Evolutionary conservation across 2,797 vertebrate genomes (phyloP).

Genomic region (Phrynocephalus guinanensis): DNA sequence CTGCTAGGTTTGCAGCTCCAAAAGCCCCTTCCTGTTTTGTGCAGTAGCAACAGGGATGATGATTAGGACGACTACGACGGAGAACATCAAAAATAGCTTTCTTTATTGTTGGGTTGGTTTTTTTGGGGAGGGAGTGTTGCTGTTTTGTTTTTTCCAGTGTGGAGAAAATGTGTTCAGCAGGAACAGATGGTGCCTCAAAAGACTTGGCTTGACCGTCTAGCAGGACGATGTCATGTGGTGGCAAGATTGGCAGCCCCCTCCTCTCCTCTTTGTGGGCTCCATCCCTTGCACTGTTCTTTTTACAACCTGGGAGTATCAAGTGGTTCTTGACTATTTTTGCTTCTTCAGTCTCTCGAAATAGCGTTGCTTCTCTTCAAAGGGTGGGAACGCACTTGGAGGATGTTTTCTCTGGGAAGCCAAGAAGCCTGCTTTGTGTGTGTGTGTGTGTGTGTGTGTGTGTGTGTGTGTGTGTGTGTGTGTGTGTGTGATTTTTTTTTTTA

Average conservation of each 20-base stretch:
- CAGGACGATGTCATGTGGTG: constrained; percentile 47
- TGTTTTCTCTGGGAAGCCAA: background rate
- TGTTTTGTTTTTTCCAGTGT: background rate
- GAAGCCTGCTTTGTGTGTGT: background rate
- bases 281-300: constrained; percentile 52
- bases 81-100: too few relatives aligned
- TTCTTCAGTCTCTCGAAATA: constrained; percentile 27
- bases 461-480: too few relatives aligned
- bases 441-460: too few relatives aligned
- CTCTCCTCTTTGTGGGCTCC: background rate
- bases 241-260: constrained; percentile 49
- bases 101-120: too few relatives aligned
- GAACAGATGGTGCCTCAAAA: constrained; percentile 54
- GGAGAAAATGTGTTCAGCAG: constrained; percentile 56
- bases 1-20: too few relatives aligned
- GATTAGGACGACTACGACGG: too few relatives aligned
- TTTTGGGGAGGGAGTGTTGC: too few relatives aligned
- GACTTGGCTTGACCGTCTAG: constrained; percentile 48
- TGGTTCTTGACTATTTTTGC: constrained; percentile 34
- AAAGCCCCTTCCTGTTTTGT: too few relatives aligned
- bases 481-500: background rate
- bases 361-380: background rate
- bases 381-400: background rate
- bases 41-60: too few relatives aligned
- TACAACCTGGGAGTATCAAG: constrained; percentile 35